These are phyloP conservation scores for Diorhabda elongata DNA, from an alignment of 1,140 invertebrate genomes.

Conservation along the genomic window DNA sequence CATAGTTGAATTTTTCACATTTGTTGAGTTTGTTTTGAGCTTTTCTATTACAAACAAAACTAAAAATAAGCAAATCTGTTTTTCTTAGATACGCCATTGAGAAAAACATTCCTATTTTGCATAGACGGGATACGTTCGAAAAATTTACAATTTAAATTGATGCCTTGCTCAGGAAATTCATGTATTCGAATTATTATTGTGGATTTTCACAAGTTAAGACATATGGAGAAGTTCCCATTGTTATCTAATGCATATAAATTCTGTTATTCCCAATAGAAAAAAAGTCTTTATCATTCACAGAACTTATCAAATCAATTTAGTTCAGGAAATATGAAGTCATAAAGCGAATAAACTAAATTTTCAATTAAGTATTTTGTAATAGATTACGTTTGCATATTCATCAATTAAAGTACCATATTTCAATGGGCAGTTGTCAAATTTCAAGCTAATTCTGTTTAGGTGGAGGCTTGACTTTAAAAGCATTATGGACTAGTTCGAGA, in stretches of 20 bases:
- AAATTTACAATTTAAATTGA: background rate
- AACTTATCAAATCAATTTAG: no score
- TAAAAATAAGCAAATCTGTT: background rate
- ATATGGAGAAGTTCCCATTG: background rate
- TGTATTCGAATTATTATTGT: conserved; percentile 3
- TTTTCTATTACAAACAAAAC: background rate
- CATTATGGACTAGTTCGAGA: no score
- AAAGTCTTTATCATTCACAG: background rate
- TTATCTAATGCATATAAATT: conserved; percentile 3
- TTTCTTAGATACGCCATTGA: background rate
- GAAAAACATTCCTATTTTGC: background rate
- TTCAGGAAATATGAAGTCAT: no score
- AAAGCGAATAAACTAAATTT: no score
- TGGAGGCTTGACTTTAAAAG: no score
- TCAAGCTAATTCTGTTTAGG: no score
- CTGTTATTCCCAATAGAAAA: background rate
- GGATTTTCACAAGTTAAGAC: background rate
- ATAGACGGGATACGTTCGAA: background rate
- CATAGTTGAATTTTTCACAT: background rate
- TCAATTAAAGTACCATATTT: no score
- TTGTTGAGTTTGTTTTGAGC: background rate
- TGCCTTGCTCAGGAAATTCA: background rate
- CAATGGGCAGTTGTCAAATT: no score
- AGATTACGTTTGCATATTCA: no score
- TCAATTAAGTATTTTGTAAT: no score